These are phyloP conservation scores for Oriolus oriolus DNA, from an alignment of 2,113 vertebrate genomes.

Conservation along the genomic window DNA sequence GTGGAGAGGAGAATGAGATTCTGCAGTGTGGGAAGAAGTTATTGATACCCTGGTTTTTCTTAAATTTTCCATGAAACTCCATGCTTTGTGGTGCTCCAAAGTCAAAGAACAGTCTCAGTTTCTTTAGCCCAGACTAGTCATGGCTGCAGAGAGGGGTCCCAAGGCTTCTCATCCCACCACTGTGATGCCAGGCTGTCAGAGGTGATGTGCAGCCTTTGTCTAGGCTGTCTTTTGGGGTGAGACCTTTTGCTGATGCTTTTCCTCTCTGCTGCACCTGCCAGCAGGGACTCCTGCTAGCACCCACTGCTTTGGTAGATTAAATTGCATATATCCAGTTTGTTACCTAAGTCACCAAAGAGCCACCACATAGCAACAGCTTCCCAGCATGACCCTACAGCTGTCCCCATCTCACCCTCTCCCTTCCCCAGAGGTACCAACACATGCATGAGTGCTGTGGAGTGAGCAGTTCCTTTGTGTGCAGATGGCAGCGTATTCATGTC, in stretches of 20 bases:
- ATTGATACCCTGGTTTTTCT: background rate
- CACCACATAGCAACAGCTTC: background rate
- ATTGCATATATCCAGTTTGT: background rate
- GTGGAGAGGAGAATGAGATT: background rate
- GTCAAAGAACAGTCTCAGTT: background rate
- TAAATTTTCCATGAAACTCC: background rate
- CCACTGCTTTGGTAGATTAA: background rate
- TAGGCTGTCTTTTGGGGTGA: background rate
- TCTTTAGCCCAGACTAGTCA: background rate
- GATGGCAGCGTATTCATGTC: fast-evolving
- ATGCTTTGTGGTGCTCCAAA: background rate
- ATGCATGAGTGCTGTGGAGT: fast-evolving
- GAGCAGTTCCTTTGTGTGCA: background rate
- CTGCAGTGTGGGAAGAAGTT: background rate
- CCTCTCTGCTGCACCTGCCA: background rate
- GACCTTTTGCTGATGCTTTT: background rate
- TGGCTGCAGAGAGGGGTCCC: background rate
- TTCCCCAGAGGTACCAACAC: background rate
- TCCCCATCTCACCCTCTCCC: background rate
- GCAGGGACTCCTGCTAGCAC: background rate
- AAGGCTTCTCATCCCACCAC: background rate
- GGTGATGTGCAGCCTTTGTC: background rate
- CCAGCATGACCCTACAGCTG: background rate
- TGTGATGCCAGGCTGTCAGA: background rate
- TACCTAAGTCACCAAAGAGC: background rate